Evolutionary conservation across 2,888 invertebrate genomes (phyloP).

Genomic region (Tenthredo scrophulariae): DNA sequence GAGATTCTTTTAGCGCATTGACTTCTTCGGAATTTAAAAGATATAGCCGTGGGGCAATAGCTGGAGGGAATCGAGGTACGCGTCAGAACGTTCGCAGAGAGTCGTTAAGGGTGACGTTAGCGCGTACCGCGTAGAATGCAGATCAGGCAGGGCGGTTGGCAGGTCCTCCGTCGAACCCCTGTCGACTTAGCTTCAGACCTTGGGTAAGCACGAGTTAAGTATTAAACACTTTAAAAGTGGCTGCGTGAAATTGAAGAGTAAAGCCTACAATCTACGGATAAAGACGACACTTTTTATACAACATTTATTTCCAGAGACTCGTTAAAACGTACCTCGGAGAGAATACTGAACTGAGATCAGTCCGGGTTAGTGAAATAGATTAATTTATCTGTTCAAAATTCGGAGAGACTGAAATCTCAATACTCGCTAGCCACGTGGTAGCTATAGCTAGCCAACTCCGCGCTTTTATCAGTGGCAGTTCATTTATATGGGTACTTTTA

Average conservation of each 20-base stretch:
- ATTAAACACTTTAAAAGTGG: constrained; percentile 71
- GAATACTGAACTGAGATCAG: constrained; percentile 23
- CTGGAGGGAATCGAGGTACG: constrained; percentile 30
- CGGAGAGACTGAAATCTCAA: constrained; percentile 35
- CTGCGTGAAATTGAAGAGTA: constrained; percentile 66
- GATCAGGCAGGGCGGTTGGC: constrained; percentile 65
- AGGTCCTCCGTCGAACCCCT: constrained; percentile 42
- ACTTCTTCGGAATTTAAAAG: constrained; percentile 51
- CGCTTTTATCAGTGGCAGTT: constrained; percentile 35
- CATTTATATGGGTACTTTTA: constrained; percentile 40
- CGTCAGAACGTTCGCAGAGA: constrained; percentile 49
- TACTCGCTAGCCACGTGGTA: constrained; percentile 4
- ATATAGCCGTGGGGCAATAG: constrained; percentile 43
- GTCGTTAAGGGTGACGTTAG: constrained; percentile 73
- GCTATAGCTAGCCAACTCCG: not conserved
- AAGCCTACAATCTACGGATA: constrained; percentile 43
- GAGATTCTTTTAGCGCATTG: constrained; percentile 52
- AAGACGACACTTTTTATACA: constrained; percentile 41
- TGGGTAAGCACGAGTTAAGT: constrained; percentile 68
- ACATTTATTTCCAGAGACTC: constrained; percentile 41
- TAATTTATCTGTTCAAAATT: constrained; percentile 41
- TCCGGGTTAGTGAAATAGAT: constrained; percentile 1
- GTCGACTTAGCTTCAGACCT: constrained; percentile 47
- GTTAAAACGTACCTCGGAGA: constrained; percentile 19
- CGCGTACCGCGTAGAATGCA: constrained; percentile 70